Conservation (phyloP, 2,888 invertebrate species). For the Cecidostiba fungosa region DNA sequence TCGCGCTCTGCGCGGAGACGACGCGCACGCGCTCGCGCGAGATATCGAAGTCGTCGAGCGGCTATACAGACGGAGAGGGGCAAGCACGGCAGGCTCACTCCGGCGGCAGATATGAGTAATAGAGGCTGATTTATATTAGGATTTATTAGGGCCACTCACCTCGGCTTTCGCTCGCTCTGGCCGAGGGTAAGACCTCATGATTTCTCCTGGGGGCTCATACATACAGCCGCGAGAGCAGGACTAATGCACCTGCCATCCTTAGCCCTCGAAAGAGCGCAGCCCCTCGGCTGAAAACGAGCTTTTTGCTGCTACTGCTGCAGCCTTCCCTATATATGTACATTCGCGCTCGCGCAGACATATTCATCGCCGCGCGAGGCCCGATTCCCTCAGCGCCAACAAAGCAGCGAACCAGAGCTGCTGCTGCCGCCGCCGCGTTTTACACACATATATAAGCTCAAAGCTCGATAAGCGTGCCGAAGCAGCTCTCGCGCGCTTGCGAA, state of each 20-base stretch:
- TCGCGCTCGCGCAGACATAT: slow-evolving; percentile 12
- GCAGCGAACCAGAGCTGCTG: not conserved
- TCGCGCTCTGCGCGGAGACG: too few relatives aligned
- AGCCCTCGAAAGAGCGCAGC: slow-evolving; percentile 8
- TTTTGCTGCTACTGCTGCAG: not conserved
- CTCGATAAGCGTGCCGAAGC: too few relatives aligned
- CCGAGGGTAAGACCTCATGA: slow-evolving; percentile 75
- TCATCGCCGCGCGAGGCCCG: slow-evolving; percentile 8
- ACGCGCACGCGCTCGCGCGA: too few relatives aligned
- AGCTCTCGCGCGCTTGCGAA: too few relatives aligned
- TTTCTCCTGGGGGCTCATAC: slow-evolving; percentile 75
- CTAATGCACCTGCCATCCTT: slow-evolving; percentile 48
- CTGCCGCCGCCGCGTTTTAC: not conserved
- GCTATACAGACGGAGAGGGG: not conserved
- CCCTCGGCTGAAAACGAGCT: slow-evolving; percentile 15
- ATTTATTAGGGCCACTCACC: slow-evolving; percentile 76
- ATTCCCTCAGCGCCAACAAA: slow-evolving; percentile 28
- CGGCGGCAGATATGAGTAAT: slow-evolving; percentile 36
- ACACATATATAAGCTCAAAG: not conserved
- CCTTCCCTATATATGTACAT: not conserved
- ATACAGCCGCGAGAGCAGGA: slow-evolving; percentile 19
- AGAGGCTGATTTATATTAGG: slow-evolving; percentile 78
- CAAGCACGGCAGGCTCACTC: not conserved
- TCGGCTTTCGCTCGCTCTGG: slow-evolving; percentile 61
- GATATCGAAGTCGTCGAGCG: slow-evolving; percentile 18